phyloP scores from a whole-genome alignment of 2,113 vertebrate genomes.

The Pterocles gutturalis region DNA sequence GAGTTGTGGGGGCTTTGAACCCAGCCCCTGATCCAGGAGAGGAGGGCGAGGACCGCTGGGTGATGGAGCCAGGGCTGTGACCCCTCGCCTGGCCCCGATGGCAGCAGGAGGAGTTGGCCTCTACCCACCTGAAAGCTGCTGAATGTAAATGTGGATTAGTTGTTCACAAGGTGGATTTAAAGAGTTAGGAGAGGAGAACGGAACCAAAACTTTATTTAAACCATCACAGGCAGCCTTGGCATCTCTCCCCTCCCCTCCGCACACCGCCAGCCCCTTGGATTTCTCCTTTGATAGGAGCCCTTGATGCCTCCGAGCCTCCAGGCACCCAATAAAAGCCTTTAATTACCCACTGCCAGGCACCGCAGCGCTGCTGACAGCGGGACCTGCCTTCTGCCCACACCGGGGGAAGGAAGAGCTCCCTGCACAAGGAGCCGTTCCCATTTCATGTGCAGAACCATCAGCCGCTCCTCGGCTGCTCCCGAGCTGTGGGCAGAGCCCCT shows the following conservation, averaged over 20 bases:
- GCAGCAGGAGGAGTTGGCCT: neutral
- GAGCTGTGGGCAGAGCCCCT: neutral
- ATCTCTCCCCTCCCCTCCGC: neutral
- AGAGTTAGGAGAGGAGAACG: neutral
- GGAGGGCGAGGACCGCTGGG: rapidly evolving
- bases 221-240: neutral
- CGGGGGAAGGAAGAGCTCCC: neutral
- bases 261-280: neutral
- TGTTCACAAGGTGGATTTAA: neutral
- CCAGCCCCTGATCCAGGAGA: neutral
- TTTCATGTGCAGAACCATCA: neutral
- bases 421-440: neutral
- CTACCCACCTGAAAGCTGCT: neutral
- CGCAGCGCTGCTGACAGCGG: neutral
- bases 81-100: neutral
- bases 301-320: slow-evolving; percentile 27
- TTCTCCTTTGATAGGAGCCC: slow-evolving; percentile 42
- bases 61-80: neutral
- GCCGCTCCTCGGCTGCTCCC: neutral
- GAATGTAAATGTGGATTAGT: neutral
- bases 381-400: slow-evolving; percentile 8
- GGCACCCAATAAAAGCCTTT: slow-evolving; percentile 50
- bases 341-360: slow-evolving; percentile 55
- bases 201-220: neutral
- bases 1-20: rapidly evolving